Evolutionary conservation across 2,797 vertebrate species (phyloP).

Genomic region (Melopsittacus undulatus): DNA sequence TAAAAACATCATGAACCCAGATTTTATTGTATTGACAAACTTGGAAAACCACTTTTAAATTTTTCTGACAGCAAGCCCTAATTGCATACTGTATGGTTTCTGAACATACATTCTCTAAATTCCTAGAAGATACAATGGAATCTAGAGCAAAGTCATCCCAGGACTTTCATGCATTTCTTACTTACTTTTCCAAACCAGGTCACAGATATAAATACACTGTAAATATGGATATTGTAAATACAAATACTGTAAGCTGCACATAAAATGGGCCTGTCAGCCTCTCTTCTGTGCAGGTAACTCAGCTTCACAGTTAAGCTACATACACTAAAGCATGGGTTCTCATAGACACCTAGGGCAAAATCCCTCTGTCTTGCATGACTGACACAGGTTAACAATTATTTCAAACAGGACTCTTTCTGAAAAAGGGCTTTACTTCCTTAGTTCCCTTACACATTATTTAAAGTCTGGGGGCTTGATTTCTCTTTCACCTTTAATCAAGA

Average conservation of each 20-base stretch:
- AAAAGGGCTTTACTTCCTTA: conserved; percentile 43
- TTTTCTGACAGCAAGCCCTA: neutral
- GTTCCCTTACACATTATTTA: conserved; percentile 6
- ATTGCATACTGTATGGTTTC: neutral
- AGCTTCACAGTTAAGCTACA: neutral
- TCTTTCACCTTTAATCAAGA: neutral
- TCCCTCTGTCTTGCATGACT: conserved; percentile 48
- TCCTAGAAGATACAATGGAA: neutral
- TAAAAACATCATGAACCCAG: neutral
- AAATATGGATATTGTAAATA: neutral
- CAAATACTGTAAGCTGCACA: neutral
- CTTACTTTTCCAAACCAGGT: neutral
- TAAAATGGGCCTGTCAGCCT: neutral
- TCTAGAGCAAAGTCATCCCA: neutral
- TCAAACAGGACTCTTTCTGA: conserved; percentile 43
- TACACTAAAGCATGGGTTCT: conserved; percentile 11
- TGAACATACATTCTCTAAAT: neutral
- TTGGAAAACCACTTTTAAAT: neutral
- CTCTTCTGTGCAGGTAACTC: neutral
- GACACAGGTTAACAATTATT: conserved; percentile 61
- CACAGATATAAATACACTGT: neutral
- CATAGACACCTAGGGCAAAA: conserved; percentile 46
- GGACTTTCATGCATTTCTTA: neutral
- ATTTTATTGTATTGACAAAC: neutral
- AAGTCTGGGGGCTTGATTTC: neutral